Conservation (phyloP, 2,888 invertebrate genomes). For the Scaptomyza cyrtandrae region DNA sequence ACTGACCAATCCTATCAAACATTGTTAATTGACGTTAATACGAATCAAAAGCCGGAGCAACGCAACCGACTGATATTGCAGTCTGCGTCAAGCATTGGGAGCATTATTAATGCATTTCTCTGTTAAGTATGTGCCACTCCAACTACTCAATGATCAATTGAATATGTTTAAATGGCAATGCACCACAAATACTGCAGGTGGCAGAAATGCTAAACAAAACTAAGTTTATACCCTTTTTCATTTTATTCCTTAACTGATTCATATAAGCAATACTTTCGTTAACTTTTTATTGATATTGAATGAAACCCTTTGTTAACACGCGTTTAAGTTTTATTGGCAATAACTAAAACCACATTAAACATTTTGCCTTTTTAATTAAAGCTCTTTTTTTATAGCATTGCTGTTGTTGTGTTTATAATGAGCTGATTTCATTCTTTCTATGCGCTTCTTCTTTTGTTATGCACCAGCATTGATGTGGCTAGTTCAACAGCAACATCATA, state of each 20-base stretch:
- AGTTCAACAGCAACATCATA: too few relatives aligned
- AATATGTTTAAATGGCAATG: not conserved
- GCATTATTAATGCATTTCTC: not conserved
- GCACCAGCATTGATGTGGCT: not conserved
- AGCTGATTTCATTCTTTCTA: conserved; percentile 16
- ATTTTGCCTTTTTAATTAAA: conserved; percentile 7
- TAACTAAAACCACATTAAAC: too few relatives aligned
- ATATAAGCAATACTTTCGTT: too few relatives aligned
- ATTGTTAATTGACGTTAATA: conserved; percentile 26
- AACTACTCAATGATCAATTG: not conserved
- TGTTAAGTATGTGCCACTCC: not conserved
- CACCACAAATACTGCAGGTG: too few relatives aligned
- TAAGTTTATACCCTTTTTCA: too few relatives aligned
- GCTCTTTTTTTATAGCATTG: not conserved
- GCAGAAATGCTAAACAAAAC: too few relatives aligned
- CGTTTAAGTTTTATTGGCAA: too few relatives aligned
- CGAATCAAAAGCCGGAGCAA: conserved; percentile 19
- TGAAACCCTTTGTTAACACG: too few relatives aligned
- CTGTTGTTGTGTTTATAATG: not conserved
- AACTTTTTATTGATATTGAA: too few relatives aligned
- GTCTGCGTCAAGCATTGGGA: not conserved
- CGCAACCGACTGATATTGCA: not conserved
- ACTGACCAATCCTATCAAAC: conserved; percentile 21
- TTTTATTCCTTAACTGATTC: too few relatives aligned
- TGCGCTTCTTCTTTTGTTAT: conserved; percentile 14